phyloP scores from a whole-genome alignment of 2,113 vertebrate species.

The Pycnonotus jocosus region DNA sequence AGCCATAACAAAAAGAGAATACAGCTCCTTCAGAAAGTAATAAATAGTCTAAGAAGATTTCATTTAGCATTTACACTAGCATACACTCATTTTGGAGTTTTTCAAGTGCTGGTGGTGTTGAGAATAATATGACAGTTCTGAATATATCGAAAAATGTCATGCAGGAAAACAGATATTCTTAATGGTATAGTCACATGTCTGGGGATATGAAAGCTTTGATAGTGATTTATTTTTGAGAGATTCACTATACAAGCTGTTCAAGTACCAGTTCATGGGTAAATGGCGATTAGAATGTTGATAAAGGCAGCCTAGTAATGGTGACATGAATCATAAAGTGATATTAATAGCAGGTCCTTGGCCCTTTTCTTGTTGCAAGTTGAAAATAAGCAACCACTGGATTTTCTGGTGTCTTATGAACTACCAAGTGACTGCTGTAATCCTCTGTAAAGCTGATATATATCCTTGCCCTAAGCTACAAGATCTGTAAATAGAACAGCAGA shows the following conservation, averaged over 20 bases:
- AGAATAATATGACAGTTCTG: not conserved
- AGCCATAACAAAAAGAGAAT: not conserved
- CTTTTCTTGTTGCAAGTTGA: not conserved
- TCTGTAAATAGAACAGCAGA: not conserved
- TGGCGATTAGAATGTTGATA: not conserved
- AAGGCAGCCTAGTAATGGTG: not conserved
- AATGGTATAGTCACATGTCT: not conserved
- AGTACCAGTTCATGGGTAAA: not conserved
- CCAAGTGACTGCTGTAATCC: not conserved
- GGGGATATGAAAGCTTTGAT: not conserved
- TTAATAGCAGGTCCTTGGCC: not conserved
- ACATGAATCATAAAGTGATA: not conserved
- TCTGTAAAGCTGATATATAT: conserved; percentile 1
- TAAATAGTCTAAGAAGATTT: not conserved
- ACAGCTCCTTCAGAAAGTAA: not conserved
- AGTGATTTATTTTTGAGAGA: not conserved
- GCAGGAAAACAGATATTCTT: not conserved
- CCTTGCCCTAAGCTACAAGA: not conserved
- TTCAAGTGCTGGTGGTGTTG: not conserved
- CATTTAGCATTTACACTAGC: not conserved
- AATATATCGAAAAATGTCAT: not conserved
- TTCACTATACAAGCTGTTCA: not conserved
- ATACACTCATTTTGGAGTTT: not conserved
- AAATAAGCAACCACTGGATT: not conserved
- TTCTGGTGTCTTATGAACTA: not conserved